Evolutionary conservation across 2,888 invertebrate species (phyloP), one percentile per base, ranked within the genome.

Genomic region (Scaptomyza parva): DNA sequence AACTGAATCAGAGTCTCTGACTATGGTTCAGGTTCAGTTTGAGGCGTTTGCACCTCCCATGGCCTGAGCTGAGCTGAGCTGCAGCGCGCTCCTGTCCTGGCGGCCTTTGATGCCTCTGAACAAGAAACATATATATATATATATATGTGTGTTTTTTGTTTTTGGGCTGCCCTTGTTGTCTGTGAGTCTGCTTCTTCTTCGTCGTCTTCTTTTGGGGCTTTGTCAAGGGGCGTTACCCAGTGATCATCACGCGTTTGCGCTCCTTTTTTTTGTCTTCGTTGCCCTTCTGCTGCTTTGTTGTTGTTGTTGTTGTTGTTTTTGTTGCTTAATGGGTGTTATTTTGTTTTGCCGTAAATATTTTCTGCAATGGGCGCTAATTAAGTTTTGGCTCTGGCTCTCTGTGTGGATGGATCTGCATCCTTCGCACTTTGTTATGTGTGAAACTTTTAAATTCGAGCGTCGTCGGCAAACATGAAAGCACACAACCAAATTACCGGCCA

Each of bases 241-340:
- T 89, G 89, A 89, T 89, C 89, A 89, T 89, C 89, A 89, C 89
- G 90, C 89, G 89, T 89, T 89, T 89, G 89, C 89, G 79, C 85
- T 82, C 66, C 78, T 70, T 55, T 69, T 65, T 59, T 54, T 47
- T 47, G 12, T 30, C 3, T 1, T 0, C 6, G 33, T 33, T 33
- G 30, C 30, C 28, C 28, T 28, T 28, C 9, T 28, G n/a, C 44
- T 37, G 24, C 17, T 26, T 4, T 26, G 11, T 20, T 26, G 9
- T 33, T 17, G 35, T 33, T n/a, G 12, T 5, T 33, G 33, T 33
- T 33, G 30, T 7, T 48, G 17, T 41, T 53, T 41, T 59, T 68
- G 55, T 67, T 67, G 54, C 87, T 88, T 88, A 88, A 88, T 88
- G 89, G 89, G 89, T 88, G 89, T 85, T 85, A 88, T 85, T 88